Conservation (phyloP, 2,113 vertebrate species). For the Hylia prasina region DNA sequence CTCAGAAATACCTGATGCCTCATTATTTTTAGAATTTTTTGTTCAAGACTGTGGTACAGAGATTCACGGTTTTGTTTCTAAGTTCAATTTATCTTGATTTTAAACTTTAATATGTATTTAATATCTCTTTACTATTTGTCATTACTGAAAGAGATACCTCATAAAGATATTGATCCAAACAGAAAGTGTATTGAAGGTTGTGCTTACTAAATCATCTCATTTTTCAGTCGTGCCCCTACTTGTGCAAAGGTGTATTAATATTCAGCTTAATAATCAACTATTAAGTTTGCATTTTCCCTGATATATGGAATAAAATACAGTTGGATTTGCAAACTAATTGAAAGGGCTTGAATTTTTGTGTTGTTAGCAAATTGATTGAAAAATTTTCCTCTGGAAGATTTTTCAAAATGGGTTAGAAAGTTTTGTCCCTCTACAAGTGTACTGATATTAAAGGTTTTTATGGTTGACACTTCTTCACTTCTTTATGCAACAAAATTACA, state of each 20-base stretch:
- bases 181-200: background rate
- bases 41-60: background rate
- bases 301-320: too few relatives aligned
- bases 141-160: background rate
- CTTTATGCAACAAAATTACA: background rate
- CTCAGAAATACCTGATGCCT: background rate
- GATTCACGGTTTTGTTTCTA: background rate
- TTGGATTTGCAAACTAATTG: background rate
- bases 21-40: background rate
- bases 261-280: background rate
- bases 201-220: fast-evolving
- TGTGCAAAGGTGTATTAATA: background rate
- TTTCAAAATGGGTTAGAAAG: background rate
- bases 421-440: background rate
- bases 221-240: background rate
- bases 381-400: background rate
- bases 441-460: background rate
- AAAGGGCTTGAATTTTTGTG: background rate
- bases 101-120: background rate
- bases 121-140: background rate
- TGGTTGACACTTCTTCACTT: background rate
- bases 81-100: background rate
- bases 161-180: background rate
- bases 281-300: background rate
- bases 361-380: background rate